Evolutionary conservation across 2,888 invertebrate species (phyloP).

Genomic region (Ennomos erosarius): DNA sequence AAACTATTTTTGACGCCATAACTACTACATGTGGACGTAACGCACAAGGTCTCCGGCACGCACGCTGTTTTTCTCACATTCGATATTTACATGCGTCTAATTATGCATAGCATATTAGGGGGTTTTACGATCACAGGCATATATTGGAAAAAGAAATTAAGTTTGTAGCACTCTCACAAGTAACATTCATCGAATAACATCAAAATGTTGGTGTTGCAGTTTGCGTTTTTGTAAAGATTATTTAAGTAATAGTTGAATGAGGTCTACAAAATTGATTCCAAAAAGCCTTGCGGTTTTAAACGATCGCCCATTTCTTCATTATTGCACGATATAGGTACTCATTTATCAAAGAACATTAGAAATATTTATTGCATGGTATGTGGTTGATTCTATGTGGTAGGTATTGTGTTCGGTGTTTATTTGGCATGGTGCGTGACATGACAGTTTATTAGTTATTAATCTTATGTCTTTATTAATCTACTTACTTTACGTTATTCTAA

Average conservation of each 20-base stretch:
- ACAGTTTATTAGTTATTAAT: constrained; percentile 12
- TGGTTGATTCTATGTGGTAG: not conserved
- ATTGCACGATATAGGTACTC: constrained; percentile 12
- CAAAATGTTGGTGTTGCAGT: too few species aligned
- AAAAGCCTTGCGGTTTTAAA: not conserved
- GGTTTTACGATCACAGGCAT: constrained; percentile 6
- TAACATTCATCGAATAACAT: too few species aligned
- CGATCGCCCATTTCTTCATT: not conserved
- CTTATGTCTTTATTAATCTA: not conserved
- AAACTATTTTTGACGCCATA: constrained; percentile 63
- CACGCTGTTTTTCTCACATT: constrained; percentile 51
- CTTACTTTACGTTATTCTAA: too few species aligned
- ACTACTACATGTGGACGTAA: constrained; percentile 62
- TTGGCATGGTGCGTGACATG: constrained; percentile 18
- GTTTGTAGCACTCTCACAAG: too few species aligned
- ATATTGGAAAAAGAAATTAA: not conserved
- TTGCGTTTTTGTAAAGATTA: too few species aligned
- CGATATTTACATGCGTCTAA: constrained; percentile 11
- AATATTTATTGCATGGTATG: constrained; percentile 19
- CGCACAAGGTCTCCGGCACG: constrained; percentile 62
- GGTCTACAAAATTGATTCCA: too few species aligned
- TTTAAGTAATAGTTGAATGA: too few species aligned
- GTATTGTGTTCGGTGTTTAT: constrained; percentile 8
- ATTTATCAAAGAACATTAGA: constrained; percentile 1
- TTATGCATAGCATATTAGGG: constrained; percentile 10